phyloP scores from a whole-genome alignment of 2,113 vertebrate species.

The Chamaea fasciata region DNA sequence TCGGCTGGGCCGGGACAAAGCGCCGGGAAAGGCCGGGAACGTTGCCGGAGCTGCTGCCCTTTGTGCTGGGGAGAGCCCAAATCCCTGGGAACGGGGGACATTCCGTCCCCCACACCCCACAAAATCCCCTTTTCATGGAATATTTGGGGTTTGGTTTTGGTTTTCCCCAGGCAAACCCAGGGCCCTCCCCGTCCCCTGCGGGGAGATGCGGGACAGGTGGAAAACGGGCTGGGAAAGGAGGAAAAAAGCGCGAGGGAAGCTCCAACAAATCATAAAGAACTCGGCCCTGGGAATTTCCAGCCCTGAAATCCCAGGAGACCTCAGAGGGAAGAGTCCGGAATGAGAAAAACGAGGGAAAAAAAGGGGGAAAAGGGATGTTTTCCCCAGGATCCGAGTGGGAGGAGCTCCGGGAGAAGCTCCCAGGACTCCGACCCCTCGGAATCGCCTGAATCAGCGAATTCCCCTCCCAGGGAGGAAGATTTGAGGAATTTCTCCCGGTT shows the following conservation, averaged over 20 bases:
- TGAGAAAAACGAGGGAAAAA: background rate
- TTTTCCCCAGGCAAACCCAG: background rate
- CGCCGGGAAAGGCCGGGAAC: background rate
- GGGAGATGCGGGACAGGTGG: accelerated
- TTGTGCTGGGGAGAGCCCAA: background rate
- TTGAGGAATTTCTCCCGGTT: background rate
- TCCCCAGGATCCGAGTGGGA: background rate
- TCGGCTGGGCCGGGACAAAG: background rate
- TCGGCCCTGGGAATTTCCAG: background rate
- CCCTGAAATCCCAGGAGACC: background rate
- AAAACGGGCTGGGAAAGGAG: background rate
- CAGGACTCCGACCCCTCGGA: background rate
- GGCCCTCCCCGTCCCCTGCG: background rate
- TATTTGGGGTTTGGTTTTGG: background rate
- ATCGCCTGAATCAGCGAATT: background rate
- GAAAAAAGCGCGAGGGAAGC: too few species aligned
- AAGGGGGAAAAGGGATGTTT: background rate
- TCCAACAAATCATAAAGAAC: accelerated
- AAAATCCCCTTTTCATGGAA: background rate
- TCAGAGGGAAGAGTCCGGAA: background rate
- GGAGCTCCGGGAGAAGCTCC: background rate
- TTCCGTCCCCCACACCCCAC: background rate
- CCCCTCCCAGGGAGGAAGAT: background rate
- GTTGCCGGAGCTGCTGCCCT: background rate
- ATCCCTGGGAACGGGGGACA: accelerated